Evolutionary conservation across 2,113 vertebrate genomes (phyloP).

Genomic region (Zeus faber): DNA sequence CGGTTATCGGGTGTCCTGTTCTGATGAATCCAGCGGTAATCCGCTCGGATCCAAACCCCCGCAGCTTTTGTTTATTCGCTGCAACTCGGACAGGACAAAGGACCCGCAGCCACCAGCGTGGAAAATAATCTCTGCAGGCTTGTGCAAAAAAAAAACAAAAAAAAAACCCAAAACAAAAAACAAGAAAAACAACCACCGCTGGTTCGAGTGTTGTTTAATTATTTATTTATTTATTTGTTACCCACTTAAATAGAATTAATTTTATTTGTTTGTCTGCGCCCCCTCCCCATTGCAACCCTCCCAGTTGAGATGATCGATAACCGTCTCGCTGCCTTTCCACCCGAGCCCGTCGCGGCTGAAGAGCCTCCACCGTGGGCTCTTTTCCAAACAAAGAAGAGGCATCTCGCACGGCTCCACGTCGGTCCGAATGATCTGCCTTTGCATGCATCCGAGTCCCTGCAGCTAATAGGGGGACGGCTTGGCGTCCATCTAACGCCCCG

Average conservation of each 20-base stretch:
- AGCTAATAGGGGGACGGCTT: too few relatives aligned
- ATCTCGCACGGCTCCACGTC: slow-evolving; percentile 58
- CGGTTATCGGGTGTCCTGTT: slow-evolving; percentile 66
- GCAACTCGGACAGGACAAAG: slow-evolving; percentile 75
- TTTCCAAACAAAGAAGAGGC: slow-evolving; percentile 75
- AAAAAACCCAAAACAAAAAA: too few relatives aligned
- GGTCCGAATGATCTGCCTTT: slow-evolving; percentile 23
- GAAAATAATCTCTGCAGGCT: slow-evolving; percentile 20
- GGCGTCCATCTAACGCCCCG: too few relatives aligned
- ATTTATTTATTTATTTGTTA: slow-evolving; percentile 29
- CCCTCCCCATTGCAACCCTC: slow-evolving; percentile 61
- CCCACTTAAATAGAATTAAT: slow-evolving; percentile 14
- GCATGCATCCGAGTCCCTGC: slow-evolving; percentile 22
- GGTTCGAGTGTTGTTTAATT: background rate
- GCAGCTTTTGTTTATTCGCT: slow-evolving; percentile 73
- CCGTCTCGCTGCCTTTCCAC: slow-evolving; percentile 62
- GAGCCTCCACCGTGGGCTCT: slow-evolving; percentile 40
- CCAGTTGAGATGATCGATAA: slow-evolving; percentile 72
- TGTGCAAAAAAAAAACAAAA: too few relatives aligned
- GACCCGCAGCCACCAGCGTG: slow-evolving; percentile 45
- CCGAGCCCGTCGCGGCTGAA: slow-evolving; percentile 44
- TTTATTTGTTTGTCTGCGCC: slow-evolving; percentile 36
- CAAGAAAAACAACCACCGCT: too few relatives aligned
- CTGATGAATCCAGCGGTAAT: slow-evolving; percentile 72
- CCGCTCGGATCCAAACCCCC: slow-evolving; percentile 52